Base-by-base conservation (phyloP, 2,797 vertebrate genomes). In the Pseudotriccus pelzelni region DNA sequence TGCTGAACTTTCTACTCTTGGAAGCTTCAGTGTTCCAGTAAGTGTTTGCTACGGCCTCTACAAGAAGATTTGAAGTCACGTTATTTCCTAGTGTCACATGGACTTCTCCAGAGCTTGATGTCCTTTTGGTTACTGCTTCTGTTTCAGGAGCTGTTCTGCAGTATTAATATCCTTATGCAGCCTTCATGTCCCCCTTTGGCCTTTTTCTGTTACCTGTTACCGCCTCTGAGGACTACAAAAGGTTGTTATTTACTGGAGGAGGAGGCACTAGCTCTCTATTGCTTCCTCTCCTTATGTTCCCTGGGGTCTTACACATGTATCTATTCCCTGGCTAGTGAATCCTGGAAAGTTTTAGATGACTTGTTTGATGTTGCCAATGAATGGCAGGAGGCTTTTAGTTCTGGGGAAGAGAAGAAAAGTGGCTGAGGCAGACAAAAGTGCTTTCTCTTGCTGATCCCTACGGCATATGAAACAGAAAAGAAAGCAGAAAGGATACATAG, bases 281-380 rank as follows among this genome's bases (percentile, higher is more conserved):
- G 22, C 49, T 27, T 84, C 59, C 28, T 78, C 22, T 41, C 4
- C 0, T 0, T 2, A 0, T 34, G 2, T 77, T 85, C 27, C 8
- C 28, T 52, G 41, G n/a, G 30, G 8, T 55, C 74, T 75, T 75
- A 21, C 24, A 8, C 20, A 37, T 28, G 14, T 22, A 46, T 77
- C 34, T 79, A 12, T 46, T 63, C 43, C 30, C 30, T 39, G 32
- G 22, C 23, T 34, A n/a, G 56, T 30, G 36, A 49, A 62, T 53
- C 30, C n/a, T 73, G 39, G n/a, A 39, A 74, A 62, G 39, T 20
- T 67, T 67, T 27, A 34, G 4, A 23, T 80, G 44, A 28, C 24
- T 66, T 72, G 13, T 63, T 79, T 3, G 9, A 56, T 20, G 6
- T 69, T 68, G 30, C 19, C 34, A 60, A 0, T 15, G 46, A 52